A percentile compares a stretch with the other conserved stretches of the same genome.
phyloP scores from a whole-genome alignment of 23 tunicate species.

The Aplidium turbinatum region DNA sequence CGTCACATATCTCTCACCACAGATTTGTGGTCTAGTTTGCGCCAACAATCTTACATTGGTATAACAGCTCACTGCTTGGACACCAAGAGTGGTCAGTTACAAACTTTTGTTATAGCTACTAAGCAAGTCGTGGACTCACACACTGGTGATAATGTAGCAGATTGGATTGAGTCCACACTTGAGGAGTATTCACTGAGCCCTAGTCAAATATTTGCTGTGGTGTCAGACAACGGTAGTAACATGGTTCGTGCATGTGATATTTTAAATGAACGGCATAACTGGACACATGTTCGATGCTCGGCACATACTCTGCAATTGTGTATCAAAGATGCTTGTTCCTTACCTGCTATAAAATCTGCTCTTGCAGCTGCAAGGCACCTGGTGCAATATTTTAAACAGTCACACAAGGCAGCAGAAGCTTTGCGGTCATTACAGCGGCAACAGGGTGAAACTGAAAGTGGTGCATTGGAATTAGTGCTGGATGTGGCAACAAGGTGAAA shows the following conservation, averaged over 20 bases:
- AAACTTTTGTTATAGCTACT: slow-evolving; percentile 11
- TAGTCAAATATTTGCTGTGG: slow-evolving; percentile 8
- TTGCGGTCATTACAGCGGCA: too few relatives aligned
- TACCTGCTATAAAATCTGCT: too few relatives aligned
- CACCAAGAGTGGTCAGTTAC: background rate
- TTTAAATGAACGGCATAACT: background rate
- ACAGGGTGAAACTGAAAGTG: background rate
- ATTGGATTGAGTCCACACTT: background rate
- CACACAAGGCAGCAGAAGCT: too few relatives aligned
- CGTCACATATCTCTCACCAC: background rate
- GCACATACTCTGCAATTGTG: slow-evolving; percentile 25
- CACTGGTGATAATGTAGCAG: background rate
- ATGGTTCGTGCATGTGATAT: background rate
- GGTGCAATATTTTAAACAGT: too few relatives aligned
- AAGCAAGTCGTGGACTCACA: slow-evolving; percentile 2
- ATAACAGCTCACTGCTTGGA: background rate
- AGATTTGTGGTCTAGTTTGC: background rate
- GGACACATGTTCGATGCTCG: background rate
- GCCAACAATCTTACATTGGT: background rate
- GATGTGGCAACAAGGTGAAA: slow-evolving; percentile 46
- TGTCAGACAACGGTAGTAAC: slow-evolving; percentile 5
- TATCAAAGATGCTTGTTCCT: slow-evolving; percentile 17
- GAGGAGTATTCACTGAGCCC: background rate
- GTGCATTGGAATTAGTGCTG: slow-evolving; percentile 13
- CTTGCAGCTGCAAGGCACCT: too few relatives aligned